Conservation (phyloP, 2,797 vertebrate genomes). For the Cyprinodon diabolis region DNA sequence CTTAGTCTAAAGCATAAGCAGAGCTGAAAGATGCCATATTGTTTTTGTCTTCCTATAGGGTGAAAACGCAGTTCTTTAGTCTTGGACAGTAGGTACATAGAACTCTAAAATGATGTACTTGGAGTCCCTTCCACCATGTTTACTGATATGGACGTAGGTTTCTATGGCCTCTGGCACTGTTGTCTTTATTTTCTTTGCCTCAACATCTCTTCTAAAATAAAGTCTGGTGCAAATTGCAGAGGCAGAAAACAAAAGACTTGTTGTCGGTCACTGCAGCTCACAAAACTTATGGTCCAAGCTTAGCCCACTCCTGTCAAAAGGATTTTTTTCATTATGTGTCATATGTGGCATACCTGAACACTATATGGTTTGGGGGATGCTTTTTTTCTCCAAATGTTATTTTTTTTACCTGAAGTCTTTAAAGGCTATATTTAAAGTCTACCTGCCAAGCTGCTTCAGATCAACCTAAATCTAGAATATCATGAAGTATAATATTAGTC, state of each 20-base stretch:
- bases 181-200: conserved; percentile 36
- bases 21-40: no score
- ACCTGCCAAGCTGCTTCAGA: conserved; percentile 2
- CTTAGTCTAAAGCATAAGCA: background rate
- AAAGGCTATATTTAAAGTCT: conserved; percentile 16
- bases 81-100: background rate
- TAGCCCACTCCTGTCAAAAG: conserved; percentile 23
- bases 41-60: no score
- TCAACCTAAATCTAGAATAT: conserved; percentile 2
- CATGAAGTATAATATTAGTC: background rate
- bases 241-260: conserved; percentile 23
- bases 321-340: background rate
- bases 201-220: conserved; percentile 28
- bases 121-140: background rate
- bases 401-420: conserved; percentile 5
- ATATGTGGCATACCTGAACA: background rate
- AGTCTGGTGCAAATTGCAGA: conserved; percentile 12
- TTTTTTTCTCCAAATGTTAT: conserved; percentile 1
- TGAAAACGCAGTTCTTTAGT: background rate
- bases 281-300: conserved; percentile 43
- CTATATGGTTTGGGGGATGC: conserved; percentile 11
- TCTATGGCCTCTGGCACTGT: conserved; percentile 20
- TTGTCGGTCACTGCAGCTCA: conserved; percentile 23
- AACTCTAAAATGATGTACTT: background rate
- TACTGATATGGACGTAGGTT: conserved; percentile 8